Conservation (phyloP, 2,797 vertebrate genomes). For the Crypturellus tataupa region DNA sequence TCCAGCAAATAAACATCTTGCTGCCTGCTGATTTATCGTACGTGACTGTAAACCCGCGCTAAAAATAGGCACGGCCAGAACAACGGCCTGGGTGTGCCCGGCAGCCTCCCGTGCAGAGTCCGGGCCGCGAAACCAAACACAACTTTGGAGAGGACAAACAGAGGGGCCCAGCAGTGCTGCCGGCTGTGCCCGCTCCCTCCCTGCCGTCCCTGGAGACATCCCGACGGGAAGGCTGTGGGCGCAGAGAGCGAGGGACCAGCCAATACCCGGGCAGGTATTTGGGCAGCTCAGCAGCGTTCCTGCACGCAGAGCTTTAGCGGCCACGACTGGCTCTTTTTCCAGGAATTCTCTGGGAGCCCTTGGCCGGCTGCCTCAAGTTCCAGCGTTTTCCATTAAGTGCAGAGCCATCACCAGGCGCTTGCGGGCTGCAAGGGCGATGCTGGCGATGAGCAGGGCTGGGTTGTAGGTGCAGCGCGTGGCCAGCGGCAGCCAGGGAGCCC, state of each 20-base stretch:
- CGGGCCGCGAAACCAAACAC: conserved; percentile 11
- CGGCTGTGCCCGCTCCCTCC: neutral
- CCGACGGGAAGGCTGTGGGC: neutral
- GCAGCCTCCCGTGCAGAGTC: conserved; percentile 1
- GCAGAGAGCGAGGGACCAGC: neutral
- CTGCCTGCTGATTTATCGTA: neutral
- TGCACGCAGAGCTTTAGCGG: neutral
- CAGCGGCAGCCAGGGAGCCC: neutral
- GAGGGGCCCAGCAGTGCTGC: neutral
- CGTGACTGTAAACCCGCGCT: neutral
- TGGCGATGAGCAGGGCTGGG: neutral
- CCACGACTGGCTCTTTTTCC: neutral
- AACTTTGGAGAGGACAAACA: neutral
- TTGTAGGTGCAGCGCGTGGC: too few species aligned
- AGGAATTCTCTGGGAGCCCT: neutral
- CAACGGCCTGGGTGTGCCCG: conserved; percentile 37
- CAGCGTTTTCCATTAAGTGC: neutral
- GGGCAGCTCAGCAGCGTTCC: too few species aligned
- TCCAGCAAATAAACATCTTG: neutral
- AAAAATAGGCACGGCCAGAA: conserved; percentile 44
- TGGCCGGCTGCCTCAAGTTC: neutral
- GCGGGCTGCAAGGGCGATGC: neutral
- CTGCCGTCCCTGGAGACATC: rapidly evolving
- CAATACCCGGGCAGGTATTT: neutral
- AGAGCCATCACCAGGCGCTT: neutral